Evolutionary conservation across 1,140 invertebrate species (phyloP).

Genomic region (Brachionus calyciflorus): DNA sequence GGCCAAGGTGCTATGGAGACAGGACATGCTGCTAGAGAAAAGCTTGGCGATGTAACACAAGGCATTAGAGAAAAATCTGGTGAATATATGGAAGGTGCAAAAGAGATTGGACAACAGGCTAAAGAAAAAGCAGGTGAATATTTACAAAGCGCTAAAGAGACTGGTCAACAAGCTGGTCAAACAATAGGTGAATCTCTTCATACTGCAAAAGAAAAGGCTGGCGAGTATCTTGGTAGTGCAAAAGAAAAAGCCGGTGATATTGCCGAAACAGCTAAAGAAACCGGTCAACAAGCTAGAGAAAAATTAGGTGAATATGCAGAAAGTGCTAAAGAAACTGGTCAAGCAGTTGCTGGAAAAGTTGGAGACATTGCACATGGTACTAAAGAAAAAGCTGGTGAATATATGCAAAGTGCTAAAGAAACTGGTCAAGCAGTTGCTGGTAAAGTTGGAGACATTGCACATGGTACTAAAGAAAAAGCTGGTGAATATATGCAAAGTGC

Average conservation of each 20-base stretch:
- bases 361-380: background rate
- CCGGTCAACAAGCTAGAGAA: background rate
- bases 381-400: background rate
- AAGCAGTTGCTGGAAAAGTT: background rate
- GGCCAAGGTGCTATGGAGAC: background rate
- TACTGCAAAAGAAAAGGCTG: background rate
- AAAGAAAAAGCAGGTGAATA: background rate
- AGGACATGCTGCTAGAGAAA: background rate
- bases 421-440: background rate
- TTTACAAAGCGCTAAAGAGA: background rate
- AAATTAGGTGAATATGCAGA: constrained; percentile 13
- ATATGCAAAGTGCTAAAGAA: background rate
- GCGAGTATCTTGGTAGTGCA: background rate
- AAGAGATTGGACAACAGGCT: background rate
- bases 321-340: background rate
- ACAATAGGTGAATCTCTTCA: too few relatives aligned
- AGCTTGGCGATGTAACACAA: background rate
- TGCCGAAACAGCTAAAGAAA: background rate
- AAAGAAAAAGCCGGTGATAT: background rate
- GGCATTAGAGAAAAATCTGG: background rate
- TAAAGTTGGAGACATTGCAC: background rate
- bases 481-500: background rate
- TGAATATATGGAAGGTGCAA: background rate
- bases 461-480: background rate
- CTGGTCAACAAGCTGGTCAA: background rate